phyloP scores from a whole-genome alignment of 2,797 vertebrate species.

The Cossypha heuglini region DNA sequence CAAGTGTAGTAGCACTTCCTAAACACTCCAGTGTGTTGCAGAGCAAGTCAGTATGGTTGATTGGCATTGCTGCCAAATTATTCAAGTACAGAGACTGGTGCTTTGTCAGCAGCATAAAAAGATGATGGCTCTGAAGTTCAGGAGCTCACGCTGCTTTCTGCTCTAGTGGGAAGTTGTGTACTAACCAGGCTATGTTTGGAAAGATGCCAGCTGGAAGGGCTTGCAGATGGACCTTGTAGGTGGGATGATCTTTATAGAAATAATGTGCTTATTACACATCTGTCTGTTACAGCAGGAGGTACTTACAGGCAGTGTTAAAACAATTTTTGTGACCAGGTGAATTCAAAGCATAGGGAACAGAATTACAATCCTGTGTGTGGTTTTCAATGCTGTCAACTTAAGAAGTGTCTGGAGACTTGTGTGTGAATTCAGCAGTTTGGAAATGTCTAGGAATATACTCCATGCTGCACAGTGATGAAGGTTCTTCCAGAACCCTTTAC shows the following conservation, averaged over 20 bases:
- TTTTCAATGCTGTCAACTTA: not conserved
- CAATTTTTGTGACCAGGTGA: not conserved
- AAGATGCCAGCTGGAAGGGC: not conserved
- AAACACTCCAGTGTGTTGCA: conserved; percentile 18
- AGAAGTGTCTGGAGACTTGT: not conserved
- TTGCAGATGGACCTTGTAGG: not conserved
- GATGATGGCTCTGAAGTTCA: not conserved
- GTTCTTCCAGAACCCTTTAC: not conserved
- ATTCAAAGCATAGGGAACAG: not conserved
- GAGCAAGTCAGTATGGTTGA: not conserved
- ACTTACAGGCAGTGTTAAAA: not conserved
- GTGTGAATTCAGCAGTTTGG: not conserved
- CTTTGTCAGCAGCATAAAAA: not conserved
- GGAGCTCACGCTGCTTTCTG: not conserved
- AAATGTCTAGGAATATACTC: not conserved
- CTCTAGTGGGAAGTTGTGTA: not conserved
- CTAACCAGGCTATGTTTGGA: not conserved
- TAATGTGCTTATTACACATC: not conserved
- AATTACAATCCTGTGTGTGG: not conserved
- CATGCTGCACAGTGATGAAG: not conserved
- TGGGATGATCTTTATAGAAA: not conserved
- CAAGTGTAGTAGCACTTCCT: conserved; percentile 1
- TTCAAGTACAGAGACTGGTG: not conserved
- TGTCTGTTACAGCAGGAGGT: not conserved
- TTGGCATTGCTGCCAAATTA: not conserved